Evolutionary conservation across 2,888 invertebrate species (phyloP), one percentile per base, ranked within the genome.

Genomic region (Horisme vitalbata): DNA sequence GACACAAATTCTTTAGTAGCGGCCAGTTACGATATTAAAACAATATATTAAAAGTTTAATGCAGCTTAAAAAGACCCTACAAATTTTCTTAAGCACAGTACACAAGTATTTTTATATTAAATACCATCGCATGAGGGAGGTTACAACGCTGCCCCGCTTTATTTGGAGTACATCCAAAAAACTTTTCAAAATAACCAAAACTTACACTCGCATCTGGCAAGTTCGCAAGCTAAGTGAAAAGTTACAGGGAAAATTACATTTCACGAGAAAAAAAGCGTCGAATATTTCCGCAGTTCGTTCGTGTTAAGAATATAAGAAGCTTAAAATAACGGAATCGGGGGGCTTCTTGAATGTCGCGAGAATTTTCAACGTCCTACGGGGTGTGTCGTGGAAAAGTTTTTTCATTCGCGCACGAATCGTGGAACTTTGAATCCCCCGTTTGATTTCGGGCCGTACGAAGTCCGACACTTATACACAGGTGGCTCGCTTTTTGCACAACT

Each of bases 231-330:
- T 81, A 83, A 83, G 82, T 84, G 79, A 82, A 84, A 84, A 84
- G 83, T 83, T 85, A 71, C 71, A 65, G 63, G 65, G 55, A 60
- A 79, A 82, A 82, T 82, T 79, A 79, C 75, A 73, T 78, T 79
- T 64, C 68, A 59, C 49, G 59, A 61, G 68, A 68, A 69, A 65
- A 68, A 67, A 65, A 64, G 71, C 66, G 65, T 59, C 57, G 45
- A 56, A 62, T 61, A 65, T 69, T 65, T 65, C 55, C 61, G 53
- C 52, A 60, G 63, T 64, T 64, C 65, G 68, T 61, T 58, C 72
- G 71, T 72, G 75, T 75, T 79, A 80, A 77, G 78, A 79, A 80
- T 80, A 76, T 80, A 80, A 79, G 79, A 71, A 69, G 80, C 79
- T 83, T 82, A 82, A 73, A 79, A 79, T 77, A 80, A 79, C 74